These are phyloP conservation scores for Stegodyphus mimosarum DNA, from an alignment of 1,140 invertebrate species.

Conservation along the genomic window DNA sequence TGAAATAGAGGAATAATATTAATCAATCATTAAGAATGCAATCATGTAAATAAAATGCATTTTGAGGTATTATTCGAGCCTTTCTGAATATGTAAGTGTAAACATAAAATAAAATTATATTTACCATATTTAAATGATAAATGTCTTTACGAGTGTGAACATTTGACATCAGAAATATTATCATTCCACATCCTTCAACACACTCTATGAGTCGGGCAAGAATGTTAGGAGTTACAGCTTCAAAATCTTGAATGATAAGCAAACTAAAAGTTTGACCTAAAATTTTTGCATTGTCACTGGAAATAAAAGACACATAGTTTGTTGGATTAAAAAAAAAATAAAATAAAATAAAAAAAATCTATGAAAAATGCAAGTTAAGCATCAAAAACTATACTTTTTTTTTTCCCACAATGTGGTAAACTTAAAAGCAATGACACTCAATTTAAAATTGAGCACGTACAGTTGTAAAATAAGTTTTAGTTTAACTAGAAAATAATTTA, in stretches of 20 bases:
- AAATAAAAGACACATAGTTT: conserved; percentile 22
- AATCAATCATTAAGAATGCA: too few relatives aligned
- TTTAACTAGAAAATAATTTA: too few relatives aligned
- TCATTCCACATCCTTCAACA: conserved; percentile 95
- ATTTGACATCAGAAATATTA: conserved; percentile 85
- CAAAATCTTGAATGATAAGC: conserved; percentile 85
- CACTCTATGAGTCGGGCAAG: conserved; percentile 98
- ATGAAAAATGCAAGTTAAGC: not conserved
- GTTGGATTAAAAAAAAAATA: not conserved
- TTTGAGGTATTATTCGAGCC: too few relatives aligned
- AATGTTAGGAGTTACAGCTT: conserved; percentile 97
- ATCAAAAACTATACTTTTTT: not conserved
- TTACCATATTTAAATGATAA: conserved; percentile 92
- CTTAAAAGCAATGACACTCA: not conserved
- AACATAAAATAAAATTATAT: not conserved
- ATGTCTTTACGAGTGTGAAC: conserved; percentile 92
- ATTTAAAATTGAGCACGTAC: too few relatives aligned
- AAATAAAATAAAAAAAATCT: not conserved
- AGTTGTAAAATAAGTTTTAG: too few relatives aligned
- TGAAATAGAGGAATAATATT: too few relatives aligned
- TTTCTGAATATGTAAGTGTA: too few relatives aligned
- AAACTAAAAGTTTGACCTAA: conserved; percentile 90
- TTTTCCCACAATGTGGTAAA: not conserved
- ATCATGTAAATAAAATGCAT: too few relatives aligned
- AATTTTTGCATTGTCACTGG: conserved; percentile 92